phyloP scores from a whole-genome alignment of 2,888 invertebrate species.

The Andricus curvator region DNA sequence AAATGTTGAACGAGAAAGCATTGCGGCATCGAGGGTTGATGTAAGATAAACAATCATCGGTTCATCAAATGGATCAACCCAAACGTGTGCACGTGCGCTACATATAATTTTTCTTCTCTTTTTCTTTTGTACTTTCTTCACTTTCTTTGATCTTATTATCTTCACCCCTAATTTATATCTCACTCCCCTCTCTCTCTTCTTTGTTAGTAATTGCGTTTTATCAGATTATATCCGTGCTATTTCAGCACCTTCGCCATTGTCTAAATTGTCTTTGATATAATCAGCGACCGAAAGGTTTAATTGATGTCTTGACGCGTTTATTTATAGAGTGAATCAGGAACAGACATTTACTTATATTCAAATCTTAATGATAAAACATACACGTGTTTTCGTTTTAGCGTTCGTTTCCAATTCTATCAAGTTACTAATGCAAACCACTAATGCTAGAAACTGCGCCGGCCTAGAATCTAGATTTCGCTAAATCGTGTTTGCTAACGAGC shows the following conservation, averaged over 20 bases:
- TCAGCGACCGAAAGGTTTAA: not conserved
- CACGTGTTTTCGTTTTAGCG: slow-evolving; percentile 18
- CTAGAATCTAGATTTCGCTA: not conserved
- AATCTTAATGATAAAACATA: not conserved
- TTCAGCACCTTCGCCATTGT: not conserved
- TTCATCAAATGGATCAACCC: slow-evolving; percentile 2
- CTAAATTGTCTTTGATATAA: not conserved
- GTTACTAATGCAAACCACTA: not conserved
- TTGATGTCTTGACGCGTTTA: not conserved
- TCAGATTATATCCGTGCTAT: not conserved
- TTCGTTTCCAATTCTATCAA: not conserved
- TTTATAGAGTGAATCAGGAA: slow-evolving; percentile 13
- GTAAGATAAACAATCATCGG: slow-evolving; percentile 34
- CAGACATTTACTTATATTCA: slow-evolving; percentile 26
- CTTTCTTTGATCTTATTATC: not conserved
- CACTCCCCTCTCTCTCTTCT: not conserved
- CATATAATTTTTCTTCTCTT: not conserved
- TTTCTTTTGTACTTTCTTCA: not conserved
- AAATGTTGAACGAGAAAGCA: not conserved
- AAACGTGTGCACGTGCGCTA: slow-evolving; percentile 5
- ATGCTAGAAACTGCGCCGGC: not conserved
- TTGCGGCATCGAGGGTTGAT: slow-evolving; percentile 9
- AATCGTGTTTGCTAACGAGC: not conserved
- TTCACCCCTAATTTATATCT: not conserved
- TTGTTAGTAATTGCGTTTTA: not conserved